A percentile compares a stretch with the other conserved stretches of the same genome.
phyloP scores from a whole-genome alignment of 2,888 invertebrate species.

The Amblyjoppa proteus region DNA sequence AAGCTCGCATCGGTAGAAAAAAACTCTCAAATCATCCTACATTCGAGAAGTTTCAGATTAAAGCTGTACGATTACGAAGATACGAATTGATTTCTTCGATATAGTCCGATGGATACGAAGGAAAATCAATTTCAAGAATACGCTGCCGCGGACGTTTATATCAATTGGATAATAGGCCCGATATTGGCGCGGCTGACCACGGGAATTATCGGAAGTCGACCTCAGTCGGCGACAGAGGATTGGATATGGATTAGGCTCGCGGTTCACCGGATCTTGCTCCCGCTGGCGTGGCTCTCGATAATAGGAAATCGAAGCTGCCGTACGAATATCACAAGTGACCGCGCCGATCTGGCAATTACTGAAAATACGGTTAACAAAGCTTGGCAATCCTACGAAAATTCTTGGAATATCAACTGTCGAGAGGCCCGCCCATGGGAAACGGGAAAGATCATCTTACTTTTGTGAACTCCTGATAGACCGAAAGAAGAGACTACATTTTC shows the following conservation, averaged over 20 bases:
- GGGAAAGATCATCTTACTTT: neutral
- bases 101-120: neutral
- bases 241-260: constrained; percentile 60
- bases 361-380: neutral
- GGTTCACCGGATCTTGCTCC: constrained; percentile 59
- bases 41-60: neutral
- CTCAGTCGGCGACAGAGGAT: constrained; percentile 37
- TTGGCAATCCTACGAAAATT: neutral
- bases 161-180: constrained; percentile 66
- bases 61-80: neutral
- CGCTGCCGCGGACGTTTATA: constrained; percentile 62
- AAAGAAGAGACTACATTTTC: neutral
- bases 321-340: constrained; percentile 21
- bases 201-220: constrained; percentile 68
- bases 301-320: constrained; percentile 53
- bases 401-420: neutral
- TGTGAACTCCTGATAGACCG: neutral
- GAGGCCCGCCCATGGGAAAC: neutral
- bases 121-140: constrained; percentile 60
- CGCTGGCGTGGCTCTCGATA: constrained; percentile 52
- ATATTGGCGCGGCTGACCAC: constrained; percentile 67
- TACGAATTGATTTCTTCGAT: constrained; percentile 5
- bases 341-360: neutral
- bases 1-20: neutral
- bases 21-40: neutral